Percentiles rank a stretch among this genome's conserved stretches.
Evolutionary conservation across 2,888 invertebrate genomes (phyloP).

Genomic region (Caenorhabditis macrosperma): DNA sequence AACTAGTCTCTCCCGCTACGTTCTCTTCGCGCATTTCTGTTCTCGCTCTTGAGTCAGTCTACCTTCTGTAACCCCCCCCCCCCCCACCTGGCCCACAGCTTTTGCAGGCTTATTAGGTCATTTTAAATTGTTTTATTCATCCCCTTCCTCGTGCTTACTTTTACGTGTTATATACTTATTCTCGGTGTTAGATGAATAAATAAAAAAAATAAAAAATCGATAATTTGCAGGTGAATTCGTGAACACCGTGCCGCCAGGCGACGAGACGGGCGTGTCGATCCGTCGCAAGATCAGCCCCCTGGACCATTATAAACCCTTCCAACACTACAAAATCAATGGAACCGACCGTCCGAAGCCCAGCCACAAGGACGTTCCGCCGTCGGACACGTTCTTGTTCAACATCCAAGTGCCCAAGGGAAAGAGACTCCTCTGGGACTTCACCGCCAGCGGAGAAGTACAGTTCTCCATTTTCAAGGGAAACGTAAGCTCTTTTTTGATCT

Average conservation of each 20-base stretch:
- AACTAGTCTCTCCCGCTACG: no score
- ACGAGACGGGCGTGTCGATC: conserved; percentile 67
- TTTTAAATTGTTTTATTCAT: no score
- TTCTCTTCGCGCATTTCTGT: no score
- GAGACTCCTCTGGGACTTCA: conserved; percentile 70
- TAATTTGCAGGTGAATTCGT: conserved; percentile 63
- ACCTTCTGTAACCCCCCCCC: no score
- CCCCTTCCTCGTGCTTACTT: no score
- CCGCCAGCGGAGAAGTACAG: conserved; percentile 65
- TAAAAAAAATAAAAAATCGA: not conserved
- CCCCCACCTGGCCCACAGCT: no score
- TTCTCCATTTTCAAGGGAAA: conserved; percentile 66
- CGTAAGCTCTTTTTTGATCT: conserved; percentile 36
- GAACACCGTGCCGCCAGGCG: conserved; percentile 62
- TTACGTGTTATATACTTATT: no score
- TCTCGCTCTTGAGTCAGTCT: no score
- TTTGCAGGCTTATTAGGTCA: no score
- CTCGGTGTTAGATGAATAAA: no score
- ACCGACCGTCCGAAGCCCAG: conserved; percentile 64
- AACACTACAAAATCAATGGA: conserved; percentile 62
- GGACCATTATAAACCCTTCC: conserved; percentile 65
- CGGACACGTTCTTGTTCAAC: conserved; percentile 58
- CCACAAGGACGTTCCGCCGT: conserved; percentile 66
- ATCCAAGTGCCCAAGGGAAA: conserved; percentile 63
- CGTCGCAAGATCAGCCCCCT: conserved; percentile 63